Base-by-base conservation (phyloP, 2,113 vertebrate species). In the Silurus meridionalis region DNA sequence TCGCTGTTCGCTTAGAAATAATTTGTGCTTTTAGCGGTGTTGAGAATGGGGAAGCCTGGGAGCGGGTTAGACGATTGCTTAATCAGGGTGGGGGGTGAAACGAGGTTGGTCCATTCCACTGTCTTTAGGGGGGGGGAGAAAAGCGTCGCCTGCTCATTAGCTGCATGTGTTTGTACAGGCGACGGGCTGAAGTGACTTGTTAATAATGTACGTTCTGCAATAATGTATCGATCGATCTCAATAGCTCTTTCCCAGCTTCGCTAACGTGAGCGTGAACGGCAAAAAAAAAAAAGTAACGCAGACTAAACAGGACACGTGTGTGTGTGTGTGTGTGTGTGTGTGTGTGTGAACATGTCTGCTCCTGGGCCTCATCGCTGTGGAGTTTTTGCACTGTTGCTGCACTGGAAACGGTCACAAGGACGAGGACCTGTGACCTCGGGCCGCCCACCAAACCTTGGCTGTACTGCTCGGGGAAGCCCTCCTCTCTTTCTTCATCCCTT, bases 121-220 rank as follows among this genome's bases (percentile, higher is more conserved):
- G 82, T 69, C 67, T 83, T 53, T 75, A 3, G 1, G 19, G 6
- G 6, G 19, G 19, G 8, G 10, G 91, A 91, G 91, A 91, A 90
- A 25, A 88, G 17, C 48, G 81, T 90, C 91, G 89, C 88, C 91
- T 93, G 92, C 91, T 94, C 93, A 92, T 93, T 78, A 94, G 94
- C 93, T 95, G 95, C 94, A 96, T 95, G 95, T 94, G 92, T n/a
- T n/a, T 92, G 93, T 94, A 90, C 92, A 92, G 92, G 91, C 93
- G 93, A 94, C 92, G 93, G 94, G 93, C 92, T 93, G 92, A 92
- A 85, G 91, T 92, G 92, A 94, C 92, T 94, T 95, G 93, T 95
- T 95, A 94, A 94, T 94, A 94, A 95, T 94, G 91, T 95, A 94
- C 93, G 94, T 95, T 95, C 94, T 93, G 95, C 95, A 95, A 96